Percentiles rank a stretch among this genome's conserved stretches.
phyloP scores from a whole-genome alignment of 1,140 invertebrate genomes.

The Macrobrachium rosenbergii region DNA sequence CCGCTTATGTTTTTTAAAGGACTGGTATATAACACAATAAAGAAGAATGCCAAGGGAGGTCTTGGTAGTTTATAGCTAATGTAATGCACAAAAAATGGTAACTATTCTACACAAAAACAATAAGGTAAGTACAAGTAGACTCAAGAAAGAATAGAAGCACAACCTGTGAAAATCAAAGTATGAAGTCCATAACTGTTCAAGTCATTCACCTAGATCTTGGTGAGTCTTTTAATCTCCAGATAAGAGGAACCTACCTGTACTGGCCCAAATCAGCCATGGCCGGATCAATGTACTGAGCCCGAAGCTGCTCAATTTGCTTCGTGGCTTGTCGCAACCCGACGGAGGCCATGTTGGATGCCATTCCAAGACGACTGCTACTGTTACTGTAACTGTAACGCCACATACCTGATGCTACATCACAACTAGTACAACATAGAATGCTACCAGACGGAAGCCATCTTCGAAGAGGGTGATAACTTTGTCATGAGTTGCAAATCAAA shows the following conservation, averaged over 20 bases:
- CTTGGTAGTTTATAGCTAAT: too few species aligned
- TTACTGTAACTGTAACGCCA: conserved; percentile 34
- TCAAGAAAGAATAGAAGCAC: too few species aligned
- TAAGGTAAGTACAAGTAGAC: too few species aligned
- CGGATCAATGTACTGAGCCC: conserved; percentile 51
- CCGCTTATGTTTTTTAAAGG: too few species aligned
- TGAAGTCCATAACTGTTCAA: too few species aligned
- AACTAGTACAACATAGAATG: conserved; percentile 24
- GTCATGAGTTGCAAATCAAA: too few species aligned
- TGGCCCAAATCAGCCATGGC: conserved; percentile 42
- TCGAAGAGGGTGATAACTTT: too few species aligned
- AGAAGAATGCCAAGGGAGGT: too few species aligned
- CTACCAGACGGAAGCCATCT: background rate
- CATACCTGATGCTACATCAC: background rate
- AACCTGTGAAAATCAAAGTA: too few species aligned
- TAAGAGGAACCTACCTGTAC: conserved; percentile 37
- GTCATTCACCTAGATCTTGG: background rate
- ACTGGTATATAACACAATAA: too few species aligned
- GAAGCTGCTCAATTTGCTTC: conserved; percentile 50
- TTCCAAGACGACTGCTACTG: conserved; percentile 42
- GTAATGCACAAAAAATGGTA: too few species aligned
- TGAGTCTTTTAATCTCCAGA: background rate
- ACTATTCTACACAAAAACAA: too few species aligned
- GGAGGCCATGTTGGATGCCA: conserved; percentile 57
- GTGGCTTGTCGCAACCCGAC: conserved; percentile 52